Percentiles rank a stretch among this genome's conserved stretches.
Evolutionary conservation across 2,113 vertebrate species (phyloP).

Genomic region (Leptodactylus fuscus): DNA sequence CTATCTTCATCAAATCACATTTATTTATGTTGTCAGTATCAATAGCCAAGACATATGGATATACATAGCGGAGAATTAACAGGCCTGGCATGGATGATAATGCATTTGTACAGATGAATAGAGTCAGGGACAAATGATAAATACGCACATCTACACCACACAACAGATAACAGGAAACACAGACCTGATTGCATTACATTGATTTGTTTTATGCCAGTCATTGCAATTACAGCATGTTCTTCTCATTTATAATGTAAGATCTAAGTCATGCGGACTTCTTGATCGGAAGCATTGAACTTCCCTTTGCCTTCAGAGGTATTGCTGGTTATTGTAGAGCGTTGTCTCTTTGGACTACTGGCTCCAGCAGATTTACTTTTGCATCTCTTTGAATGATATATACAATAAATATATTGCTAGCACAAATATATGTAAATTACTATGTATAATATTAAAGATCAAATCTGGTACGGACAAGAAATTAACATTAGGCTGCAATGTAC

Average conservation of each 20-base stretch:
- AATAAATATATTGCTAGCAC: not conserved
- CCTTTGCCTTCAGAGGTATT: slow-evolving; percentile 12
- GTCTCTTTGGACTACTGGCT: not conserved
- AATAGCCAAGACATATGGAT: slow-evolving; percentile 31
- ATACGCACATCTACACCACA: slow-evolving; percentile 28
- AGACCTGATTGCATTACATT: slow-evolving; percentile 57
- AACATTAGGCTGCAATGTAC: not conserved
- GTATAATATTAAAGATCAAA: not conserved
- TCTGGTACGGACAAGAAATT: not conserved
- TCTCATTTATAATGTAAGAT: slow-evolving; percentile 49
- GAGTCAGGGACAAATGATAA: slow-evolving; percentile 45
- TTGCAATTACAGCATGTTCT: slow-evolving; percentile 34
- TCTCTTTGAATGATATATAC: not conserved
- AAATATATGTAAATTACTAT: not conserved
- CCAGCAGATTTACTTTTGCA: too few species aligned
- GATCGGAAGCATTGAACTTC: slow-evolving; percentile 32
- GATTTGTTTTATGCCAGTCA: slow-evolving; percentile 56
- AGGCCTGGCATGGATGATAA: slow-evolving; percentile 49
- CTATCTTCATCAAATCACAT: not conserved
- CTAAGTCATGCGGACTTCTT: not conserved
- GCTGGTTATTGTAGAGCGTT: not conserved
- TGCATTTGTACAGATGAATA: slow-evolving; percentile 49
- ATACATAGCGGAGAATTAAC: slow-evolving; percentile 19
- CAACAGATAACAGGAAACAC: slow-evolving; percentile 57
- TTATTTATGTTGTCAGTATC: slow-evolving; percentile 36